Percentiles rank a stretch among this genome's conserved stretches.
Conservation (phyloP, 1,140 invertebrate genomes). For the Leptestheria dahalacensis region DNA sequence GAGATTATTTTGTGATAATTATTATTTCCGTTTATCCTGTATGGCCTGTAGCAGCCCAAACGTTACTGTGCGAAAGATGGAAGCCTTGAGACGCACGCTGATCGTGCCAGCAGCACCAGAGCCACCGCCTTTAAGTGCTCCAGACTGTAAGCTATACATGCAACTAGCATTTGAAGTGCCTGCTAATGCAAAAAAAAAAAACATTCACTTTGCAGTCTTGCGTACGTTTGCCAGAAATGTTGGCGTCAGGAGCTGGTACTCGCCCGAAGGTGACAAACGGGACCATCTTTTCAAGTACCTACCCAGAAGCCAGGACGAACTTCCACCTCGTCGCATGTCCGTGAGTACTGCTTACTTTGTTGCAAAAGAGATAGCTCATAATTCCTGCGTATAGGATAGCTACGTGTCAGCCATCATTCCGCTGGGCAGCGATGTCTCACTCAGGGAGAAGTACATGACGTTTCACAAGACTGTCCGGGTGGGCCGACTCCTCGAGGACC, state of each 20-base stretch:
- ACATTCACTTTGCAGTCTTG: not conserved
- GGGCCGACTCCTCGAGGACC: constrained; percentile 58
- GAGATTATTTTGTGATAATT: too few relatives aligned
- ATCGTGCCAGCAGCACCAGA: not conserved
- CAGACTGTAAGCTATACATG: not conserved
- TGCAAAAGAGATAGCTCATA: not conserved
- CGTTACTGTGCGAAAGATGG: not conserved
- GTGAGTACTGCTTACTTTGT: not conserved
- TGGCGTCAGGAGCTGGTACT: constrained; percentile 18
- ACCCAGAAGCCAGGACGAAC: constrained; percentile 27
- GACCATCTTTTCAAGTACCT: constrained; percentile 21
- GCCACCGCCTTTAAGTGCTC: not conserved
- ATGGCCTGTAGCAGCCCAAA: too few relatives aligned
- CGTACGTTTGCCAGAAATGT: not conserved
- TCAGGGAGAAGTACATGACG: constrained; percentile 54
- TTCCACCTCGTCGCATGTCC: constrained; percentile 28
- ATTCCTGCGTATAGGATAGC: constrained; percentile 36
- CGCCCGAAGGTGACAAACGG: constrained; percentile 9
- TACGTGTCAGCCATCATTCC: constrained; percentile 51
- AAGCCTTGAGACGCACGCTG: not conserved
- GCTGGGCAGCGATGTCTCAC: constrained; percentile 37
- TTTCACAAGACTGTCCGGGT: constrained; percentile 45
- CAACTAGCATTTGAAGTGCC: not conserved
- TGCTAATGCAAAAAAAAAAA: not conserved
- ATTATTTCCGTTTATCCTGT: too few relatives aligned